Conservation (phyloP, 2,888 invertebrate species). For the Lasioglossum oenotherae region DNA sequence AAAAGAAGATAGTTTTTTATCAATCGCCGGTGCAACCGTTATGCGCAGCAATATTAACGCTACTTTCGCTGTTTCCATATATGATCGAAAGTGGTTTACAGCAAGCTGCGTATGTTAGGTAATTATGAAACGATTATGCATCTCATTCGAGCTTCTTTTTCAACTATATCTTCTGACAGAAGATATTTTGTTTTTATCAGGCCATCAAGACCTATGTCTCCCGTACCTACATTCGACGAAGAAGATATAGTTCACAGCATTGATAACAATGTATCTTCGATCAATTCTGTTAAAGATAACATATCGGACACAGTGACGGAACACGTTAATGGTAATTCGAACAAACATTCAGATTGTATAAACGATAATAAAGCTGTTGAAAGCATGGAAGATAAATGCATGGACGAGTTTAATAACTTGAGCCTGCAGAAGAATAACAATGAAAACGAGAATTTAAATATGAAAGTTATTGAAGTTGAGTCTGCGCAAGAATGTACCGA, state of each 20-base stretch:
- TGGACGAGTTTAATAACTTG: conserved; percentile 71
- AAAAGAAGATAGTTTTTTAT: conserved; percentile 95
- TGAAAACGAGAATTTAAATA: conserved; percentile 68
- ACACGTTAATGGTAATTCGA: conserved; percentile 69
- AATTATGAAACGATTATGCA: conserved; percentile 74
- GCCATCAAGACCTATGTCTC: conserved; percentile 90
- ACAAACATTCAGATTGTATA: conserved; percentile 71
- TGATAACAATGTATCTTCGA: conserved; percentile 69
- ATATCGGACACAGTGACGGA: conserved; percentile 55
- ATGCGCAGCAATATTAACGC: conserved; percentile 93
- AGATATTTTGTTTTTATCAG: conserved; percentile 78
- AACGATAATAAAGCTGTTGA: conserved; percentile 80
- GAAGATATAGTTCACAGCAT: conserved; percentile 74
- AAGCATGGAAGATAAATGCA: conserved; percentile 80
- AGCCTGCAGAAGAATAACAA: conserved; percentile 74
- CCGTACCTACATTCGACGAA: conserved; percentile 88
- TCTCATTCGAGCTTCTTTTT: neutral
- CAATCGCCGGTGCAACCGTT: conserved; percentile 96
- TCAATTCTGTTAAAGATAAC: conserved; percentile 57
- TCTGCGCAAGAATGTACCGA: conserved; percentile 70
- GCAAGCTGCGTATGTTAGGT: conserved; percentile 93
- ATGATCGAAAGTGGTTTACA: conserved; percentile 94
- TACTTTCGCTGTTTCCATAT: conserved; percentile 95
- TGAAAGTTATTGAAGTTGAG: conserved; percentile 78
- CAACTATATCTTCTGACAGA: neutral